Evolutionary conservation across 2,888 invertebrate genomes (phyloP), one percentile per base, ranked within the genome.

Genomic region (Parnassius apollo): DNA sequence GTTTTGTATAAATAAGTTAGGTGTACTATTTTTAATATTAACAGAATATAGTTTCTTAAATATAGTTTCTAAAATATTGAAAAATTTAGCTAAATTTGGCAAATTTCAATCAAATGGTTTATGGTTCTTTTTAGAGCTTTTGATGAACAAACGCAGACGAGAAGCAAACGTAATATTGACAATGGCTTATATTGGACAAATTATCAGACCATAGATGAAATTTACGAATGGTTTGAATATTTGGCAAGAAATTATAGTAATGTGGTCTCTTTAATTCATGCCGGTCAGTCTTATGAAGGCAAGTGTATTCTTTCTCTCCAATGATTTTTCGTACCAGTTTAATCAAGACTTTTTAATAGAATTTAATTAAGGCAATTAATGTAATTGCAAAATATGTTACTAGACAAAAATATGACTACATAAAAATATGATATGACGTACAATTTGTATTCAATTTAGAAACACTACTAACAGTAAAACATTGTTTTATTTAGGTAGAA

Each of bases 201-300:
- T 59, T 92, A 85, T 60, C 88, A 88, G 67, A 81, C 81, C 11
- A 69, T 81, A 10, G 90, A 84, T 2, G 81, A 93, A 63, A 94
- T 94, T 53, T 91, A 94, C 65, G 76, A 70, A 0, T 94, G 94
- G 92, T 80, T 95, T 54, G 61, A 81, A 3, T 68, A 84, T 18
- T 74, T 91, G 48, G 81, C 81, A 1, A 66, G 71, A 8, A 76
- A 67, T 8, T 66, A 86, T 44, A 75, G 81, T 35, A 62, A 73
- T 61, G 67, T 87, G 42, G 91, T 88, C 0, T 74, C 82, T 22
- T 70, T 93, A 0, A 73, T 94, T 13, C 82, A 81, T 42, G 90
- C 83, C 63, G 94, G 94, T 42, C 78, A 78, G 45, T 77, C 85
- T 50, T 67, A 71, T 69, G 86, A 91, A 87, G 90, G 91, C 89